These are phyloP conservation scores for Gallinago nigripennis DNA, from an alignment of 2,797 vertebrate species.

Conservation along the genomic window DNA sequence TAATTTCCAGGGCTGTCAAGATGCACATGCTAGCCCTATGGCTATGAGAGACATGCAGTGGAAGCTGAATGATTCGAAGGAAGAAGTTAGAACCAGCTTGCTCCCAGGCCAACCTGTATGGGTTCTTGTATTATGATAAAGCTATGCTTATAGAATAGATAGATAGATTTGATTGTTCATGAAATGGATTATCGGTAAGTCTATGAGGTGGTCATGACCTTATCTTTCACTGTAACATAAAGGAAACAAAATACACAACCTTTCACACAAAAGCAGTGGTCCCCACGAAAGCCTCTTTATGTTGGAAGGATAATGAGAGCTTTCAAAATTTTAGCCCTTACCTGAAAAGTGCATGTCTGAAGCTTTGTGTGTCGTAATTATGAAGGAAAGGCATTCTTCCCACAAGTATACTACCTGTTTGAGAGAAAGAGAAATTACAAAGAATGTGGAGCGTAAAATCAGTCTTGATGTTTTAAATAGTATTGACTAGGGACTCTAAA, in stretches of 20 bases:
- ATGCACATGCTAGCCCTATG: not conserved
- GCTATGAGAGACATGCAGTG: not conserved
- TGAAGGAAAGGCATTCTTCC: constrained; percentile 22
- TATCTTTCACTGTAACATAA: not conserved
- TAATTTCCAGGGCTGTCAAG: constrained; percentile 5
- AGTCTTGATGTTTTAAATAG: constrained; percentile 33
- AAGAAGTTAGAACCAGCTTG: not conserved
- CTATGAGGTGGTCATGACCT: not conserved
- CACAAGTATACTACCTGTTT: not conserved
- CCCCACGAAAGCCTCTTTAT: not conserved
- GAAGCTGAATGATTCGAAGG: not conserved
- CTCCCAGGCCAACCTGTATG: not conserved
- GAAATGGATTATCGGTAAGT: not conserved
- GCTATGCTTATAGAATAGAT: not conserved
- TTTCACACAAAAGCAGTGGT: not conserved
- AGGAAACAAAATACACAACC: not conserved
- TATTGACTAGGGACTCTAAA: constrained; percentile 47
- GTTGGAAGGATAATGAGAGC: not conserved
- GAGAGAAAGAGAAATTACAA: constrained; percentile 25
- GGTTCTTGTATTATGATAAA: not conserved
- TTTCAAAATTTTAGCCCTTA: constrained; percentile 19
- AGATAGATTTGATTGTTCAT: not conserved
- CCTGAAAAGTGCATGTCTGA: not conserved
- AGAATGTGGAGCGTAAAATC: constrained; percentile 18
- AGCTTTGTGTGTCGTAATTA: constrained; percentile 35